Percentiles rank a stretch among this genome's conserved stretches.
Evolutionary conservation across 2,113 vertebrate genomes (phyloP).

Genomic region (Caloenas nicobarica): DNA sequence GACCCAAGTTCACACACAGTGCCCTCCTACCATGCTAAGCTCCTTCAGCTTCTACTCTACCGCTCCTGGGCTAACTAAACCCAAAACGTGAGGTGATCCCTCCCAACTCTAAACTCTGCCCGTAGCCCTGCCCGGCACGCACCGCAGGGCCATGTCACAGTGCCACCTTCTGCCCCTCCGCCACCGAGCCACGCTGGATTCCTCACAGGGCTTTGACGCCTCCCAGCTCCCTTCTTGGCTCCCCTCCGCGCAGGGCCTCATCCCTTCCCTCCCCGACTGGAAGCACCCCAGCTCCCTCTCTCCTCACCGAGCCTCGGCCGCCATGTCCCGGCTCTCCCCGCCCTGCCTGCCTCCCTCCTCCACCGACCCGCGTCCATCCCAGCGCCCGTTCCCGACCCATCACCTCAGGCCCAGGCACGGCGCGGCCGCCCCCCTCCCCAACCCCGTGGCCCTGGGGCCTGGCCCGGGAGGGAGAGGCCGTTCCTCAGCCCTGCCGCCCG

Average conservation of each 20-base stretch:
- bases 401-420: neutral
- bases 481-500: neutral
- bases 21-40: neutral
- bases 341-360: neutral
- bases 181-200: neutral
- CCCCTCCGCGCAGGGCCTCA: neutral
- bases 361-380: neutral
- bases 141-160: neutral
- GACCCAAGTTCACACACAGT: fast-evolving
- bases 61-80: neutral
- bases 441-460: neutral
- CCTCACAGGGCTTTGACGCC: neutral
- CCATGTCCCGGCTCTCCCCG: neutral
- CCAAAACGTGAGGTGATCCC: neutral
- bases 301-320: neutral
- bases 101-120: neutral
- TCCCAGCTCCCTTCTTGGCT: neutral
- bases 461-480: neutral
- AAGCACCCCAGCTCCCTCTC: neutral
- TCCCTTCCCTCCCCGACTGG: neutral
- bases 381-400: neutral
- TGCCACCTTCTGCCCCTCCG: neutral
- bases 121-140: fast-evolving
- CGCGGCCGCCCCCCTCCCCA: neutral
- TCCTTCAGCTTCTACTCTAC: neutral